These are phyloP conservation scores for Saxidomus purpurata DNA, from an alignment of 1,140 invertebrate genomes.

Conservation along the genomic window DNA sequence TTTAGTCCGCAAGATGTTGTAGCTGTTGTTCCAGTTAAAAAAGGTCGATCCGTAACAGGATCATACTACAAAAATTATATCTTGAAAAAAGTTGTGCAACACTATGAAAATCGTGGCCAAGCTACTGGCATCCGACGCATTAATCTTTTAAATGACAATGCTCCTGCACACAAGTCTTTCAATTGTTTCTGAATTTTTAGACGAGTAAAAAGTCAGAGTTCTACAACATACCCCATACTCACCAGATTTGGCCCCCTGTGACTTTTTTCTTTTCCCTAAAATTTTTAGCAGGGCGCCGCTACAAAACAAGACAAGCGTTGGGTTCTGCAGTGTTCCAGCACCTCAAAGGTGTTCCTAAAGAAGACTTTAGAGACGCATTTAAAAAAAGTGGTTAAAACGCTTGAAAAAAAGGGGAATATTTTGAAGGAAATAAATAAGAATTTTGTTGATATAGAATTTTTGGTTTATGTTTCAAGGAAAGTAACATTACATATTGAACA, in stretches of 20 bases:
- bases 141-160: neutral
- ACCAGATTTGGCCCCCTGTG: neutral
- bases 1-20: too few species aligned
- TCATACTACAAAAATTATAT: neutral
- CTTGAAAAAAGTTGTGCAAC: too few species aligned
- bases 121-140: neutral
- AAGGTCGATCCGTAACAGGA: neutral
- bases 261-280: constrained; percentile 43
- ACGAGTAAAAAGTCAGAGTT: neutral
- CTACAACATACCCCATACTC: neutral
- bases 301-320: neutral
- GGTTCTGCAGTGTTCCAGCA: constrained; percentile 8
- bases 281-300: constrained; percentile 18
- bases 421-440: too few species aligned
- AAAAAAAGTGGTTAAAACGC: too few species aligned
- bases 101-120: too few species aligned
- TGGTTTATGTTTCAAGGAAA: too few species aligned
- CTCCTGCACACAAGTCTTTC: neutral
- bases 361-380: too few species aligned
- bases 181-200: neutral
- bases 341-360: neutral
- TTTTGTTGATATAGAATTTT: too few species aligned
- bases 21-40: neutral
- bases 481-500: too few species aligned
- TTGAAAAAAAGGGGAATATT: too few species aligned